These are phyloP conservation scores for Ectobius pallidus DNA, from an alignment of 2,888 invertebrate genomes.

Conservation along the genomic window DNA sequence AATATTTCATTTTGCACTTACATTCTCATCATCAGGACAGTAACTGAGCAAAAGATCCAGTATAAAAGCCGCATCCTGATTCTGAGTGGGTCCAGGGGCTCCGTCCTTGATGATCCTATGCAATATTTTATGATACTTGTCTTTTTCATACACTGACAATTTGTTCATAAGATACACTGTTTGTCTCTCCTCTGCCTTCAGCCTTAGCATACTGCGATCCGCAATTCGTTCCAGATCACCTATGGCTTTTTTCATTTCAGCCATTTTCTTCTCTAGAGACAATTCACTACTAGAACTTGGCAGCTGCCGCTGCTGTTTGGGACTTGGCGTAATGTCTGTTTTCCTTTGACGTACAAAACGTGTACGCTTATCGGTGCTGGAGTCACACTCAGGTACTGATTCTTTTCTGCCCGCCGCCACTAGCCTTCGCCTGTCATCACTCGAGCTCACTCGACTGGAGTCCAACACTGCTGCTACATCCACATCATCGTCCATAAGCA, in stretches of 20 bases:
- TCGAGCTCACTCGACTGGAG: neutral
- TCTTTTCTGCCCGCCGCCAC: neutral
- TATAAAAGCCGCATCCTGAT: constrained; percentile 17
- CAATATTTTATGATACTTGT: neutral
- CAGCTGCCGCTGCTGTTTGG: too few species aligned
- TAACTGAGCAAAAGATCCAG: constrained; percentile 11
- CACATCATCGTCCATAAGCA: neutral
- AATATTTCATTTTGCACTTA: too few species aligned
- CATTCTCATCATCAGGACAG: neutral
- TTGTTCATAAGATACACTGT: constrained; percentile 5
- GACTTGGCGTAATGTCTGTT: neutral
- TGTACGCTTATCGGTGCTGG: neutral
- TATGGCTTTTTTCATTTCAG: constrained; percentile 15
- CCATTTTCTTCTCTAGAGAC: constrained; percentile 6
- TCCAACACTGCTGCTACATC: neutral
- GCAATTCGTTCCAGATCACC: constrained; percentile 5
- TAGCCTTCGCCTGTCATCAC: neutral
- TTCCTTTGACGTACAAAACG: too few species aligned
- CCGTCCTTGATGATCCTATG: neutral
- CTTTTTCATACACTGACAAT: neutral
- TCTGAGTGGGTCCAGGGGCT: constrained; percentile 8
- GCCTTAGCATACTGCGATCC: constrained; percentile 1
- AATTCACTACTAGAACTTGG: neutral
- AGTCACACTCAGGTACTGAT: neutral
- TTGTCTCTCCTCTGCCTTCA: constrained; percentile 16